Evolutionary conservation across 2,797 vertebrate genomes (phyloP), one percentile per base, ranked within the genome.

Genomic region (Trachops cirrhosus): DNA sequence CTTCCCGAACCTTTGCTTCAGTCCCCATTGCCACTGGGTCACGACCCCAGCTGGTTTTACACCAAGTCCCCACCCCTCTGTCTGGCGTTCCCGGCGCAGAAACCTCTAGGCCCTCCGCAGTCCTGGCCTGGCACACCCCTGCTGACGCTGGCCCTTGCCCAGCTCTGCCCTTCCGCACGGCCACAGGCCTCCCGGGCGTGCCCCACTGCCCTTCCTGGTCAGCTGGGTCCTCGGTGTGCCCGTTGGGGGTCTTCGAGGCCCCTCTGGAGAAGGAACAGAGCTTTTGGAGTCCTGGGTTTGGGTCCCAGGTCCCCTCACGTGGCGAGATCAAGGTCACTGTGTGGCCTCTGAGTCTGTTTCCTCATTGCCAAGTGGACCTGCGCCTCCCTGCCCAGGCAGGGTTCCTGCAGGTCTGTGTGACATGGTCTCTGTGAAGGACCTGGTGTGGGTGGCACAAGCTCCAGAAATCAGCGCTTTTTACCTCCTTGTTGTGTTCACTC

Each of bases 371-470:
- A 8, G 67, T 15, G 3, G 9, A 44, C 9, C 1, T 0, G 9
- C 24, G 10, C 9, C 12, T n/a, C 75, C 48, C 70, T 57, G 19
- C 32, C 59, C 3, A 1, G n/a, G 68, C 44, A 22, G 78, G 37
- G 5, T 22, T 39, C 46, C 41, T 4, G 5, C 26, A 29, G 68
- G 57, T 19, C 41, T 57, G n/a, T 0, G 0, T 26, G 46, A 34
- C 21, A 0, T 1, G 3, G 29, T 14, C 39, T 80, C 74, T n/a
- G 9, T 83, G 2, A 68, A 15, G 84, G 12, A 1, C 32, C 50
- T 19, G 4, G 10, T 26, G 29, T 44, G 73, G 26, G 2, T 0
- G 21, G 44, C 15, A n/a, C 0, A 0, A 1, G 24, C 9, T 3
- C 44, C 16, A 1, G 5, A 41, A 34, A 2, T 34, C 52, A 7